These are phyloP conservation scores for Fabriciana adippe DNA, from an alignment of 2,888 invertebrate genomes.

Conservation along the genomic window DNA sequence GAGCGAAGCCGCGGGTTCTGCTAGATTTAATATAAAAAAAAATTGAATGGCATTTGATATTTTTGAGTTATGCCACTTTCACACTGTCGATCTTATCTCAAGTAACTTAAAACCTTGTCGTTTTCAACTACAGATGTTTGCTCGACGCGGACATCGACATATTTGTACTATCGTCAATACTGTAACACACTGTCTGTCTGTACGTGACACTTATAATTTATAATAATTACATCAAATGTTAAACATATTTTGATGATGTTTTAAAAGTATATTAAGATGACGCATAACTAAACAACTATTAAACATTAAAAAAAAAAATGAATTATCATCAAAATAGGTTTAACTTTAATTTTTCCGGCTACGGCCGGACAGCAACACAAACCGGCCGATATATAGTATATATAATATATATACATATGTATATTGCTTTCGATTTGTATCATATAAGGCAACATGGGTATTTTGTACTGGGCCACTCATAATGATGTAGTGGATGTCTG, in stretches of 20 bases:
- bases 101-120: constrained; percentile 5
- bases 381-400: not conserved
- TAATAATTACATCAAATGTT: too few species aligned
- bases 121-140: constrained; percentile 18
- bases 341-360: not conserved
- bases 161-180: constrained; percentile 12
- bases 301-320: not conserved
- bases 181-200: not conserved
- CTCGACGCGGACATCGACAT: not conserved
- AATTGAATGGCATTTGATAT: too few species aligned
- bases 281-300: too few species aligned
- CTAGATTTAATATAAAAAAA: too few species aligned
- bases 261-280: not conserved
- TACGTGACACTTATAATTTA: not conserved
- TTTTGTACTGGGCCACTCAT: too few species aligned
- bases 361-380: too few species aligned
- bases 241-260: not conserved
- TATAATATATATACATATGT: not conserved
- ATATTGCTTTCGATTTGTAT: too few species aligned
- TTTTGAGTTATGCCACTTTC: not conserved
- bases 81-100: not conserved
- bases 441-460: too few species aligned
- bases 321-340: constrained; percentile 2
- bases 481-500: too few species aligned
- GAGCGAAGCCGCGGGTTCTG: too few species aligned